phyloP scores from a whole-genome alignment of 2,797 vertebrate genomes.

The Pelobates cultripes region DNA sequence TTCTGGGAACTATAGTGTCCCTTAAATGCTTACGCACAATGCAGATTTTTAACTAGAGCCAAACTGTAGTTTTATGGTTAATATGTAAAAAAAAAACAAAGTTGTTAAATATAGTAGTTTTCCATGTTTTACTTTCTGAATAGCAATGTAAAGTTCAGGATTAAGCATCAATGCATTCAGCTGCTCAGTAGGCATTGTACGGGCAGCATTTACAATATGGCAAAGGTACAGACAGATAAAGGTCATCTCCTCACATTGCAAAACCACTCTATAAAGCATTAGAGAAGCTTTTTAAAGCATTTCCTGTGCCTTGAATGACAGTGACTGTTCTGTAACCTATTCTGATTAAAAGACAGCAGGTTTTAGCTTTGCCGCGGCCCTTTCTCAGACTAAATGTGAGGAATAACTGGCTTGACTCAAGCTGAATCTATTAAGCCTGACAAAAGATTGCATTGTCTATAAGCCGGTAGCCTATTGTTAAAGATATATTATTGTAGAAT shows the following conservation, averaged over 20 bases:
- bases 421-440: background rate
- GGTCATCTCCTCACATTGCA: background rate
- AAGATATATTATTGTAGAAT: background rate
- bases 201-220: background rate
- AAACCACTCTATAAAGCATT: background rate
- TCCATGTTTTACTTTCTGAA: too few species aligned
- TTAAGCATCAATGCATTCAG: background rate
- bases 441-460: background rate
- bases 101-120: too few species aligned
- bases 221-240: background rate
- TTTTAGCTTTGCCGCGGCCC: background rate
- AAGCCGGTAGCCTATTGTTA: background rate
- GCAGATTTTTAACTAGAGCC: too few species aligned
- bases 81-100: too few species aligned
- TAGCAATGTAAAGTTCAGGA: too few species aligned
- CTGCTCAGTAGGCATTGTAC: background rate
- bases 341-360: background rate
- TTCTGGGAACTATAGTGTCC: too few species aligned
- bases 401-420: background rate
- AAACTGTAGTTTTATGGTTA: too few species aligned
- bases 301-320: background rate
- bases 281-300: background rate
- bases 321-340: background rate
- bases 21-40: too few species aligned
- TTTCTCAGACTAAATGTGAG: background rate